phyloP scores from a whole-genome alignment of 2,113 vertebrate genomes.

The Datnioides undecimradiatus region DNA sequence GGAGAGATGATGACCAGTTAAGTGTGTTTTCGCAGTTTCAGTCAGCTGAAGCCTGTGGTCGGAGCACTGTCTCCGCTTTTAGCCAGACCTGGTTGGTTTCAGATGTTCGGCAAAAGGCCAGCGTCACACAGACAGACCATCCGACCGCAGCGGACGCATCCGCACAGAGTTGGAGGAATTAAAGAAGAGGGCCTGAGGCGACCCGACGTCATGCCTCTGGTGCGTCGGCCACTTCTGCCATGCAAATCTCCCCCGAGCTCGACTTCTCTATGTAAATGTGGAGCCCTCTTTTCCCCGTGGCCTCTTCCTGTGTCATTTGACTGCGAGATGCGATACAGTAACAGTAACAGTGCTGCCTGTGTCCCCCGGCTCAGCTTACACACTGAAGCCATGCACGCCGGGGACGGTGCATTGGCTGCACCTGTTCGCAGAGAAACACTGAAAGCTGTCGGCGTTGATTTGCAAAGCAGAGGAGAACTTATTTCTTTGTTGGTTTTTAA shows the following conservation, averaged over 20 bases:
- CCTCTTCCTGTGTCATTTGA: conserved; percentile 65
- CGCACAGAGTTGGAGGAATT: neutral
- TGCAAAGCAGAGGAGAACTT: neutral
- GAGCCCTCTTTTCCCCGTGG: conserved; percentile 33
- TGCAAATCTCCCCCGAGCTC: conserved; percentile 46
- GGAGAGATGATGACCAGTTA: neutral
- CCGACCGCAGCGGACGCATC: neutral
- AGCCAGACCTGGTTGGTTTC: too few relatives aligned
- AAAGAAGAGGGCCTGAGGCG: neutral
- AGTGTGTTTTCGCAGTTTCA: neutral
- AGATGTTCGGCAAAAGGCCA: too few relatives aligned
- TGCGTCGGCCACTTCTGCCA: neutral
- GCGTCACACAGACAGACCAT: neutral
- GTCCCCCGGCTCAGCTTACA: conserved; percentile 20
- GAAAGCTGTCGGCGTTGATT: too few relatives aligned
- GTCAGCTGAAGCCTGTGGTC: neutral
- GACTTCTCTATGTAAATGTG: conserved; percentile 52
- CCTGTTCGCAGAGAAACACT: too few relatives aligned
- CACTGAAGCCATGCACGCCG: conserved; percentile 30
- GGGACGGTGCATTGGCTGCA: neutral
- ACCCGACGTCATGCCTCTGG: neutral
- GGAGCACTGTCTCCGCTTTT: neutral
- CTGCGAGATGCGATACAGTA: conserved; percentile 48
- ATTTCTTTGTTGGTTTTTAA: neutral
- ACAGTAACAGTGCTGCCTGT: conserved; percentile 43